A percentile compares a stretch with the other conserved stretches of the same genome.
These are phyloP conservation scores for Zele albiditarsus DNA, from an alignment of 2,888 invertebrate species.

Conservation along the genomic window DNA sequence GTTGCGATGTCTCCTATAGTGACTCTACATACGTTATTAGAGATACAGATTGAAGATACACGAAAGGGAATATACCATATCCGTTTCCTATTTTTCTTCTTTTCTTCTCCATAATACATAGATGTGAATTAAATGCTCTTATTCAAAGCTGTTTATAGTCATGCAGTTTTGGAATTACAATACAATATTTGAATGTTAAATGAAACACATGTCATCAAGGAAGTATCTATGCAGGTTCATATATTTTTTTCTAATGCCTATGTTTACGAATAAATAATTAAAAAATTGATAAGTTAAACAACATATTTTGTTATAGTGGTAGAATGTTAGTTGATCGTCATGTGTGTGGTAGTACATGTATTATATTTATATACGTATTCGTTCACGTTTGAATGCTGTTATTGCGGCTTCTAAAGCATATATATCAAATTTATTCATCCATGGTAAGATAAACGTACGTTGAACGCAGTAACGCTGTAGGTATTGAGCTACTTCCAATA, in stretches of 20 bases:
- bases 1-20: neutral
- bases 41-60: neutral
- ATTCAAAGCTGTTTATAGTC: neutral
- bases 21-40: neutral
- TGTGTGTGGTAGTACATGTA: neutral
- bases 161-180: neutral
- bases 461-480: neutral
- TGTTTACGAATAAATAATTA: neutral
- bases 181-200: neutral
- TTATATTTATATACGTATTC: neutral
- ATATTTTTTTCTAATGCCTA: neutral
- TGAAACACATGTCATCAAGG: too few species aligned
- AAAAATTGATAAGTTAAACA: neutral
- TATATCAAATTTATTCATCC: slow-evolving; percentile 2
- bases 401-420: slow-evolving; percentile 8
- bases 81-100: too few species aligned
- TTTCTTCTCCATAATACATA: too few species aligned
- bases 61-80: too few species aligned
- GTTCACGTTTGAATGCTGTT: neutral
- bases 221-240: neutral
- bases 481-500: neutral
- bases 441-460: slow-evolving; percentile 2
- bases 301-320: neutral
- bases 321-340: neutral
- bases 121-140: too few species aligned